Base-by-base conservation (phyloP, 2,797 vertebrate species). In the Sebastes diploproa region DNA sequence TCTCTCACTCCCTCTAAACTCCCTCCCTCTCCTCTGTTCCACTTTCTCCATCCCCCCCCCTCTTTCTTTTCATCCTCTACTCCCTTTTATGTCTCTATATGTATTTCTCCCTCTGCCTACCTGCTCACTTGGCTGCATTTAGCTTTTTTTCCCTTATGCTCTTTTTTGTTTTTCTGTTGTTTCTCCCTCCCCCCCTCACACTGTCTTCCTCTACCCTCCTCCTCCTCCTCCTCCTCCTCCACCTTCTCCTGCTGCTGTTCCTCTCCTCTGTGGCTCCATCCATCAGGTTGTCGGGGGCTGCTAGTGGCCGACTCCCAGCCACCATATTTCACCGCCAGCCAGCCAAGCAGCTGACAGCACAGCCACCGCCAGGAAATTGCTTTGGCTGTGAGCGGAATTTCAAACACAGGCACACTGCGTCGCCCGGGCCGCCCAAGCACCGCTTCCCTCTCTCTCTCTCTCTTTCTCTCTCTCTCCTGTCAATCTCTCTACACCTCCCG, bases 361-460 rank as follows among this genome's bases (percentile, higher is more conserved):
- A 95, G 96, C 96, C 96, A 96, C 97, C 94, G 96, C 96, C 97
- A 97, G 97, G 97, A 98, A 98, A 98, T 96, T 97, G 96, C 97
- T 97, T 97, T 96, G 95, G 96, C 96, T 99, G 97, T 98, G 98
- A 98, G 96, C 95, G 93, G 98, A 98, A 99, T 99, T 97, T 98
- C 96, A 99, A 97, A 95, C 95, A 97, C 96, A 94, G 94, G 91
- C 91, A 96, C 93, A 91, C 95, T 92, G 93, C 93, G 87, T 95
- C 92, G 88, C 92, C 92, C 87, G 89, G 94, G 94, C 95, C 95
- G 94, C 94, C 93, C 86, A 88, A 91, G 89, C 91, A 78, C 89
- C 36, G 29, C 84, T 87, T 80, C 89, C 91, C 94, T 93, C 62
- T 84, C 81, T 81, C 80, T 81, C 80, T 87, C 81, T 86, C 42